These are phyloP conservation scores for Anagyrus pseudococci DNA, from an alignment of 2,888 invertebrate species.

Conservation along the genomic window DNA sequence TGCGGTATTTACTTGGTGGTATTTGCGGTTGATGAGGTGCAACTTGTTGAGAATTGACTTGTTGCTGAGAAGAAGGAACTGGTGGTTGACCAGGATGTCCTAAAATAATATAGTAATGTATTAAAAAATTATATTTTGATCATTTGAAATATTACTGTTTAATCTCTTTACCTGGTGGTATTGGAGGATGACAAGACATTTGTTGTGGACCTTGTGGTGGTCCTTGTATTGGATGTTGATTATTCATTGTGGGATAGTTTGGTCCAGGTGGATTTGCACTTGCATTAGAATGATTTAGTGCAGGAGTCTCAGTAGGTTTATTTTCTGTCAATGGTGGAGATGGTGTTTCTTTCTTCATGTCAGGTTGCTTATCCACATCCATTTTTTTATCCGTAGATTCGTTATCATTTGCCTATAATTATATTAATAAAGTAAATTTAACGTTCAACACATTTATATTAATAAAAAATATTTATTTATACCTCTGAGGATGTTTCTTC, in stretches of 20 bases:
- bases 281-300: constrained; percentile 39
- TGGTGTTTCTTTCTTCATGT: constrained; percentile 53
- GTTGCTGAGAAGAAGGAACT: constrained; percentile 8
- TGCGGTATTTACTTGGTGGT: too few relatives aligned
- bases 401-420: constrained; percentile 50
- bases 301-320: constrained; percentile 50
- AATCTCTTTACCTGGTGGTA: constrained; percentile 23
- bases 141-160: neutral
- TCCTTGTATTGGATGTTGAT: constrained; percentile 43
- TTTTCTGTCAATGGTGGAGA: constrained; percentile 55
- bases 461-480: constrained; percentile 25
- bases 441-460: too few relatives aligned
- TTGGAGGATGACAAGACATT: constrained; percentile 30
- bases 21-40: constrained; percentile 46
- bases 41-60: neutral
- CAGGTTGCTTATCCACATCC: constrained; percentile 49
- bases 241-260: constrained; percentile 51
- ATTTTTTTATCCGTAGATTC: constrained; percentile 52
- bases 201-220: constrained; percentile 48
- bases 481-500: constrained; percentile 57
- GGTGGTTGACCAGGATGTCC: constrained; percentile 14
- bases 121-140: neutral
- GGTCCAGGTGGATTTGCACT: constrained; percentile 43
- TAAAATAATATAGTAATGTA: too few relatives aligned
- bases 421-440: constrained; percentile 6